phyloP scores from a whole-genome alignment of 2,888 invertebrate genomes.

The Hanleya hanleyi region DNA sequence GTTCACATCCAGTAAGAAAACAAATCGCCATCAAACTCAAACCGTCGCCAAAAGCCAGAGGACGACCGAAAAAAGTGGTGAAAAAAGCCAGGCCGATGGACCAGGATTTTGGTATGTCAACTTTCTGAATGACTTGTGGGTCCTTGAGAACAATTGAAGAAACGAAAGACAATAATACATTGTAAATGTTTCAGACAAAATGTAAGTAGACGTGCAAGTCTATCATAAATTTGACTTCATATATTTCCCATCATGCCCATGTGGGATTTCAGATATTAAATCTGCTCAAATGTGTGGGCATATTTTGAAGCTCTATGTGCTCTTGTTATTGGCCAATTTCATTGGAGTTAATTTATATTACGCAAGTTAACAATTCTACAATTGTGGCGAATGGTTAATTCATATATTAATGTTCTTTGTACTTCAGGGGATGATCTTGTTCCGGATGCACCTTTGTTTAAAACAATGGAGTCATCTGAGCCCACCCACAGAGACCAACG shows the following conservation, averaged over 20 bases:
- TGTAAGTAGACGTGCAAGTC: no score
- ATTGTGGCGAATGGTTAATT: neutral
- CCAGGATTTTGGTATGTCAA: neutral
- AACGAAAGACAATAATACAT: conserved; percentile 15
- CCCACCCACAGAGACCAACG: conserved; percentile 83
- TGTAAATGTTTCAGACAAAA: no score
- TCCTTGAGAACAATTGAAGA: conserved; percentile 17
- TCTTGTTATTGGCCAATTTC: no score
- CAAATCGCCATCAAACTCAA: conserved; percentile 52
- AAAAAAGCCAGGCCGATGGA: conserved; percentile 3
- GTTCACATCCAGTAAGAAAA: conserved; percentile 46
- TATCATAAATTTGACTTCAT: no score
- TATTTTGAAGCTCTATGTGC: no score
- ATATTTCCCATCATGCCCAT: no score
- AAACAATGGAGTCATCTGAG: conserved; percentile 54
- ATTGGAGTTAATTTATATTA: no score
- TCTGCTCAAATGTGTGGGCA: no score
- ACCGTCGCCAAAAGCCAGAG: conserved; percentile 18
- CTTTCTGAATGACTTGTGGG: neutral
- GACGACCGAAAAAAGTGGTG: neutral
- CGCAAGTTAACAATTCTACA: no score
- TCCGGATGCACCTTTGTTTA: conserved; percentile 57
- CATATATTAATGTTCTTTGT: neutral
- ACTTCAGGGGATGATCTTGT: conserved; percentile 50
- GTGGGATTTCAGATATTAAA: no score